Evolutionary conservation across 1,140 invertebrate genomes (phyloP).

Genomic region (Drosophila kikkawai): DNA sequence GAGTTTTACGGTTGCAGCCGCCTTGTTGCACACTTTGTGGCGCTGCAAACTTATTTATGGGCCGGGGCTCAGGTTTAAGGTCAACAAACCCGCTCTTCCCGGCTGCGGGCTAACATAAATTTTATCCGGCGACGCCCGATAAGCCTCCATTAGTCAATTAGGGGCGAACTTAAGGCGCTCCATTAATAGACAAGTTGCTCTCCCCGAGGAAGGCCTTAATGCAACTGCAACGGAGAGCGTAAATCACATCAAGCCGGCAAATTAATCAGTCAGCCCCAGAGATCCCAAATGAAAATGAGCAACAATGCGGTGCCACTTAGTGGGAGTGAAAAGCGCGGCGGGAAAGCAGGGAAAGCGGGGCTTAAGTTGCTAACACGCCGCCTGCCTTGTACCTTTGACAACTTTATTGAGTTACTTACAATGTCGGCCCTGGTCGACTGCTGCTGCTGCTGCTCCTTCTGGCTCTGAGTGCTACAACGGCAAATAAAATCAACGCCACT

Average conservation of each 20-base stretch:
- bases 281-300: slow-evolving; percentile 72
- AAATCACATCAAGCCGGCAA: slow-evolving; percentile 77
- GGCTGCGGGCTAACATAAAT: slow-evolving; percentile 31
- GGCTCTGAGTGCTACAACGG: slow-evolving; percentile 35
- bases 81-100: slow-evolving; percentile 46
- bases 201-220: slow-evolving; percentile 5
- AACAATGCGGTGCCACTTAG: slow-evolving; percentile 59
- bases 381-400: slow-evolving; percentile 75
- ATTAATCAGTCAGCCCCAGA: slow-evolving; percentile 76
- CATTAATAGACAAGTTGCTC: slow-evolving; percentile 50
- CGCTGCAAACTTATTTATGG: slow-evolving; percentile 53
- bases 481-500: slow-evolving; percentile 77
- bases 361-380: slow-evolving; percentile 66
- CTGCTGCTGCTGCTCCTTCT: slow-evolving; percentile 9
- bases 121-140: slow-evolving; percentile 41
- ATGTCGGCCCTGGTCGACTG: slow-evolving; percentile 44
- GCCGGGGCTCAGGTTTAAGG: slow-evolving; percentile 56
- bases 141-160: slow-evolving; percentile 77
- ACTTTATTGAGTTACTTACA: slow-evolving; percentile 77
- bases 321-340: not conserved
- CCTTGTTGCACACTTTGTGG: slow-evolving; percentile 62
- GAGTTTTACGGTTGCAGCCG: slow-evolving; percentile 61
- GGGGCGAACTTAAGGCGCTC: slow-evolving; percentile 54
- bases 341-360: slow-evolving; percentile 19
- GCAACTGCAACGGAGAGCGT: slow-evolving; percentile 48